A percentile compares a stretch with the other conserved stretches of the same genome.
phyloP scores from a whole-genome alignment of 2,888 invertebrate species.

The Schizaphis graminum region DNA sequence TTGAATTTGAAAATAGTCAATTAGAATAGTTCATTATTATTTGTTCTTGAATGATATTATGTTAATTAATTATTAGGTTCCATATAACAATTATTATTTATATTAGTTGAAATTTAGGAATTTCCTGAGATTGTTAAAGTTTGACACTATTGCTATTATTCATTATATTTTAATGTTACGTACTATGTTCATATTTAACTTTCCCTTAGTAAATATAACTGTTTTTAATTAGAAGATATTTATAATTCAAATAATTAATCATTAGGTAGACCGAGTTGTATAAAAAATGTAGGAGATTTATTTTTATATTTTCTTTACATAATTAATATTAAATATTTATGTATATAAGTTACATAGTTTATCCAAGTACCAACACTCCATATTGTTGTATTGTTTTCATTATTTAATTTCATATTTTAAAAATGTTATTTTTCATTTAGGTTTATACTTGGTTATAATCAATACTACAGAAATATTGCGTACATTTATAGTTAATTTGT shows the following conservation, averaged over 20 bases:
- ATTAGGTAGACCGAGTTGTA: neutral
- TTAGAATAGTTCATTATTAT: neutral
- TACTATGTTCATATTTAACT: neutral
- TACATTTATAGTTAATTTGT: slow-evolving; percentile 11
- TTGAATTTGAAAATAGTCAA: neutral
- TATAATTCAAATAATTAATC: neutral
- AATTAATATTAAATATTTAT: slow-evolving; percentile 17
- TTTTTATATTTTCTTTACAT: slow-evolving; percentile 15
- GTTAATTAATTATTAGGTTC: neutral
- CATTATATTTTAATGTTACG: neutral
- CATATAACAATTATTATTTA: neutral
- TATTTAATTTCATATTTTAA: slow-evolving; percentile 17
- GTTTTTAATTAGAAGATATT: neutral
- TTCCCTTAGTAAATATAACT: neutral
- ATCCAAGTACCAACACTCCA: neutral
- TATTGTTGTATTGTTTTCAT: slow-evolving; percentile 8
- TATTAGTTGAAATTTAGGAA: neutral
- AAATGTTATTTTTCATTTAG: slow-evolving; percentile 39
- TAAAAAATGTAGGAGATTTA: neutral
- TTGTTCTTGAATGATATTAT: neutral
- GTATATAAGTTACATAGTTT: neutral
- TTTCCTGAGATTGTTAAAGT: neutral
- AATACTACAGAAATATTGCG: neutral
- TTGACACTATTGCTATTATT: neutral
- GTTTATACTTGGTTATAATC: slow-evolving; percentile 13